Percentiles rank a stretch among this genome's conserved stretches.
phyloP scores from a whole-genome alignment of 2,888 invertebrate genomes.

The Reticulitermes lucifugus region DNA sequence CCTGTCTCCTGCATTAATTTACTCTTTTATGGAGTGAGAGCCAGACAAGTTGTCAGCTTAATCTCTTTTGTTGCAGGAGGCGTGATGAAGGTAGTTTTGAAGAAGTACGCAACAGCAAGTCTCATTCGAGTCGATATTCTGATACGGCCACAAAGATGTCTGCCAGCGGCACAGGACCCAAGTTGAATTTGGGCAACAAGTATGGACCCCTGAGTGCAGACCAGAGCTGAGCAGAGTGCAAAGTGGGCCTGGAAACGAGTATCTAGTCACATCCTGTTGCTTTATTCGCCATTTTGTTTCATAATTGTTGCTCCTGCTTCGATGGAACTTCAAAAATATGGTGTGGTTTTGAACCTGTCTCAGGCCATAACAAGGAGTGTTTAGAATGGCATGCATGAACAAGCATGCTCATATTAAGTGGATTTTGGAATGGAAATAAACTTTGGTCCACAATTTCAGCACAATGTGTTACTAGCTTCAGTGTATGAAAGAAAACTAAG shows the following conservation, averaged over 20 bases:
- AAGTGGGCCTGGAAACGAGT: conserved; percentile 15
- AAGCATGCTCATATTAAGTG: too few relatives aligned
- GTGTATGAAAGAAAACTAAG: neutral
- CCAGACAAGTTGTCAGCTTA: too few relatives aligned
- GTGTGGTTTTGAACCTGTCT: too few relatives aligned
- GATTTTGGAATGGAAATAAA: too few relatives aligned
- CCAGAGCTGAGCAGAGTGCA: conserved; percentile 62
- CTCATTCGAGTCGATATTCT: conserved; percentile 61
- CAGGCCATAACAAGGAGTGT: too few relatives aligned
- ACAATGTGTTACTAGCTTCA: too few relatives aligned
- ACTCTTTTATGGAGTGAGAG: too few relatives aligned
- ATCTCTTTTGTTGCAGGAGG: conserved; percentile 58
- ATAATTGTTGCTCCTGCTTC: too few relatives aligned
- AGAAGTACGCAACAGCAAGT: conserved; percentile 69
- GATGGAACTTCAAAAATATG: too few relatives aligned
- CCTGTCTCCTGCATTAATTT: too few relatives aligned
- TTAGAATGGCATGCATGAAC: too few relatives aligned
- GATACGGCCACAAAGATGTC: conserved; percentile 64
- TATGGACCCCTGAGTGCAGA: conserved; percentile 72
- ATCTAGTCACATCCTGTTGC: conserved; percentile 12
- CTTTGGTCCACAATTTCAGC: too few relatives aligned
- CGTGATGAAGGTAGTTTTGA: conserved; percentile 70
- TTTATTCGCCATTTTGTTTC: neutral
- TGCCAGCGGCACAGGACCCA: conserved; percentile 65
- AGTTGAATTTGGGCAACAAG: conserved; percentile 73